A percentile compares a stretch with the other conserved stretches of the same genome.
These are phyloP conservation scores for Bombus superbus DNA, from an alignment of 1,140 invertebrate genomes.

Conservation along the genomic window DNA sequence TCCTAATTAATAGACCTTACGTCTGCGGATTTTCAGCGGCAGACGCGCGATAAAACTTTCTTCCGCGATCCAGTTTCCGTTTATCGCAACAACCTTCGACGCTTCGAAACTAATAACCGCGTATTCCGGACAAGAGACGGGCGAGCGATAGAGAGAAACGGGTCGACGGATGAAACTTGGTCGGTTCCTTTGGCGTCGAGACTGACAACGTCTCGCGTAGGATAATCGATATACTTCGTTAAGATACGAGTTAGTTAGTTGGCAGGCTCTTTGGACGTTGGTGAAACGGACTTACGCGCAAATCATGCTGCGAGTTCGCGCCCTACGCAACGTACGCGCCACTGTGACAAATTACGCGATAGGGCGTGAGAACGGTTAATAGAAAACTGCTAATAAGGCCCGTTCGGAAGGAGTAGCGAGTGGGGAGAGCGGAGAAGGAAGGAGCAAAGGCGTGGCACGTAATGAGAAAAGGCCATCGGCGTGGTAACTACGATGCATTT, in stretches of 20 bases:
- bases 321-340: no score
- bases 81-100: neutral
- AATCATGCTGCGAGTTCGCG: no score
- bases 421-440: neutral
- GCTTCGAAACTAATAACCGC: neutral
- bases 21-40: neutral
- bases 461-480: constrained; percentile 45
- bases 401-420: no score
- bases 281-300: neutral
- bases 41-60: neutral
- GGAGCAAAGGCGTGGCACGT: constrained; percentile 50
- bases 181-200: neutral
- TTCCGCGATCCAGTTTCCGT: constrained; percentile 26
- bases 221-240: neutral
- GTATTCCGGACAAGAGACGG: neutral
- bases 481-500: constrained; percentile 49
- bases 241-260: neutral
- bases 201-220: neutral
- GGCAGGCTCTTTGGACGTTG: neutral
- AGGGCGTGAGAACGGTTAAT: no score
- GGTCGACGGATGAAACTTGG: neutral
- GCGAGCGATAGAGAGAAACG: neutral
- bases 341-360: no score
- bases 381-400: no score
- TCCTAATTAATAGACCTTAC: no score